phyloP scores from a whole-genome alignment of 2,113 vertebrate genomes.

The Promerops cafer region DNA sequence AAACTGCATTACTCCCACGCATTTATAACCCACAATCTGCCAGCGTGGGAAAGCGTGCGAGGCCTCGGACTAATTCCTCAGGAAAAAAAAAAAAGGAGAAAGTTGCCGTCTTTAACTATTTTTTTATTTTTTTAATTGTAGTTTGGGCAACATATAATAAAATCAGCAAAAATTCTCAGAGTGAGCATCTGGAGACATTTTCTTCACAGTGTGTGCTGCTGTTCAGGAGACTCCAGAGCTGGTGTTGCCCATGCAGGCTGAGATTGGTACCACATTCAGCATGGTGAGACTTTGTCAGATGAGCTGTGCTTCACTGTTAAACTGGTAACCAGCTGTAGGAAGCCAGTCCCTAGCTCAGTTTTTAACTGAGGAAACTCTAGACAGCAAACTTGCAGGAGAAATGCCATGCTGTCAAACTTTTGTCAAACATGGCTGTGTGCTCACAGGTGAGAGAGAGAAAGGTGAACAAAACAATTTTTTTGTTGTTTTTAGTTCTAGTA shows the following conservation, averaged over 20 bases:
- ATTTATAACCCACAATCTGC: slow-evolving; percentile 41
- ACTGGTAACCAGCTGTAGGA: not conserved
- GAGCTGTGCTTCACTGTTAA: not conserved
- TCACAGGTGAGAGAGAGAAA: not conserved
- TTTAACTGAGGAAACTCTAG: not conserved
- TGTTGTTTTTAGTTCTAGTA: not conserved
- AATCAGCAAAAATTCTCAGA: not conserved
- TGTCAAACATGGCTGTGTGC: not conserved
- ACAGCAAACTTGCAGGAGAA: not conserved
- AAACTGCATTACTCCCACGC: slow-evolving; percentile 70
- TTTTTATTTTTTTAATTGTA: not conserved
- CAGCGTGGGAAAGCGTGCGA: slow-evolving; percentile 64
- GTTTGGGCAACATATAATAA: not conserved
- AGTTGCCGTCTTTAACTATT: not conserved
- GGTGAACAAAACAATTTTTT: not conserved
- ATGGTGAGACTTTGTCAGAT: not conserved
- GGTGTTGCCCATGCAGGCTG: not conserved
- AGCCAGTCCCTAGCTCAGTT: not conserved
- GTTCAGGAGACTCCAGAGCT: not conserved
- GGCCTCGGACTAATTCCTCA: slow-evolving; percentile 35
- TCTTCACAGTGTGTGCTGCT: not conserved
- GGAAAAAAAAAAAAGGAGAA: not conserved
- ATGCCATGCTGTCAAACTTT: not conserved
- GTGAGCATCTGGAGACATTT: not conserved
- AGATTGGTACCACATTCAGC: not conserved